phyloP scores from a whole-genome alignment of 2,888 invertebrate species.

The Leistus spinibarbis region DNA sequence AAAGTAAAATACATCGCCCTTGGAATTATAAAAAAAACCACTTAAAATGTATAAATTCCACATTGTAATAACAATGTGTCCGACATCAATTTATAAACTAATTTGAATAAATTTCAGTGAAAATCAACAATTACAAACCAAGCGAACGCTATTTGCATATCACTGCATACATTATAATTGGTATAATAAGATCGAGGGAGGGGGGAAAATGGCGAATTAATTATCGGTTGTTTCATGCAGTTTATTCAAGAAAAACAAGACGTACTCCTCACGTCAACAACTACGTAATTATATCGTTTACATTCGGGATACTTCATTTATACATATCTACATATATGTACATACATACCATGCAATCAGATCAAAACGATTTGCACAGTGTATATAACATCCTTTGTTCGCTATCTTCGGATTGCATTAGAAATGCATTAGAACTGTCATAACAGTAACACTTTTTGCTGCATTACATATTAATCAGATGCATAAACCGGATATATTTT shows the following conservation, averaged over 20 bases:
- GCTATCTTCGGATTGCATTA: background rate
- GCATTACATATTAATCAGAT: background rate
- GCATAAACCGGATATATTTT: background rate
- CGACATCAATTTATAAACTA: constrained; percentile 27
- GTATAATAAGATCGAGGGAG: constrained; percentile 16
- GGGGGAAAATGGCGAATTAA: constrained; percentile 7
- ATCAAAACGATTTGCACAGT: background rate
- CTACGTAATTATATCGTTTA: constrained; percentile 10
- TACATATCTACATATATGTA: background rate
- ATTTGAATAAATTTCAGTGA: constrained; percentile 33
- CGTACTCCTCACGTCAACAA: constrained; percentile 15
- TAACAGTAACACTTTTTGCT: background rate
- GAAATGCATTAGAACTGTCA: background rate
- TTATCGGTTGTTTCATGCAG: constrained; percentile 6
- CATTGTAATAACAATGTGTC: constrained; percentile 19
- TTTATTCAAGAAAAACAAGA: constrained; percentile 17
- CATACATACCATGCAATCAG: background rate
- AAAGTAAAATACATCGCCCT: background rate
- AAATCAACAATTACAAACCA: constrained; percentile 18
- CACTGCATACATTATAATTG: constrained; percentile 12
- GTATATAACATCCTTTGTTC: background rate
- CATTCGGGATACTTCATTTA: background rate
- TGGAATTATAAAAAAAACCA: background rate
- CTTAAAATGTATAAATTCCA: constrained; percentile 5
- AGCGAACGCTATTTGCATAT: constrained; percentile 20